Base-by-base conservation (phyloP, 2,888 invertebrate species). In the Apamea epomidion region DNA sequence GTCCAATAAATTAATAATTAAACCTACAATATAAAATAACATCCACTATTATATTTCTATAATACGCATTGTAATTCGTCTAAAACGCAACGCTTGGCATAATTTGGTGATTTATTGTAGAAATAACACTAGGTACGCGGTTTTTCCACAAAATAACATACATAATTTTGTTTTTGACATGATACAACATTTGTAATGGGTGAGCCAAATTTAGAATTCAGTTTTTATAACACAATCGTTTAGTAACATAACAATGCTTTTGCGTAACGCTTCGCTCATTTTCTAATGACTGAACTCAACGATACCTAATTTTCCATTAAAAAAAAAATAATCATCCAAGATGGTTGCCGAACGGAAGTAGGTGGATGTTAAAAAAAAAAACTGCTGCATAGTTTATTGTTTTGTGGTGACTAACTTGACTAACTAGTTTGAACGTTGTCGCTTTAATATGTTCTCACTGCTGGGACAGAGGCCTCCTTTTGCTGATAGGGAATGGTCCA, bases 151-250 rank as follows among this genome's bases (percentile, higher is more conserved):
- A 32, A n/a, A 54, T n/a, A 29, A 76, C 58, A 69, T 32, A 70
- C 8, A 18, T 54, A 48, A 65, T 42, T 60, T 5, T 29, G 25
- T 62, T 70, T 58, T 18, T 58, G 18, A 25, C 14, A 78, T 18
- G 25, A 58, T 65, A 32, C 21, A 48, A 69, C 45, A 48, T 14
- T 54, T 16, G 4, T 75, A 69, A 32, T 32, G 65, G 45, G 10
- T 37, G 32, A 67, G 76, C 32, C n/a, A 58, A 76, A 65, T 48
- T 2, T 12, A 37, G 32, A 32, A 29, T 21, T 21, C 0, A 7
- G 72, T 80, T 80, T 80, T 80, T 72, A 37, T 58, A 21, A 51
- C 29, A 16, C 37, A 45, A 58, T 54, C 16, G 12, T 65, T 79
- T 45, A 54, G 45, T n/a, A 54, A 18, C 2, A 48, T 16, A 45